Conservation (phyloP, 2,888 invertebrate genomes). For the Erannis defoliaria region DNA sequence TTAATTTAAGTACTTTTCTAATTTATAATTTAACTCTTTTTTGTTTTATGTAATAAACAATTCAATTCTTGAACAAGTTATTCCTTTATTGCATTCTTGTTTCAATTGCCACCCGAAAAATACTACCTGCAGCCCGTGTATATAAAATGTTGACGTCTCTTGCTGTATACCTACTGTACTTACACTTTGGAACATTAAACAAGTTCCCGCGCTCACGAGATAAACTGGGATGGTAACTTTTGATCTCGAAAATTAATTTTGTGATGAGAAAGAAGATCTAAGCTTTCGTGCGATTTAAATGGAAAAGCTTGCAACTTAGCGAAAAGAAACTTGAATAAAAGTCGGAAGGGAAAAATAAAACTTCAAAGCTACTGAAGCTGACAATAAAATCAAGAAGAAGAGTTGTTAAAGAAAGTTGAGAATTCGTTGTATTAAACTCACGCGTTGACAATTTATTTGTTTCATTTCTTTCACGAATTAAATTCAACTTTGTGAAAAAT, state of each 20-base stretch:
- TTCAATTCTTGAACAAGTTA: no score
- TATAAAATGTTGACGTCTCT: constrained; percentile 3
- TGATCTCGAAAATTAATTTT: constrained; percentile 38
- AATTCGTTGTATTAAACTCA: no score
- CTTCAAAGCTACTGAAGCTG: neutral
- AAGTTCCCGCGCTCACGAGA: constrained; percentile 32
- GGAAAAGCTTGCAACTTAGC: constrained; percentile 6
- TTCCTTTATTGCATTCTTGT: neutral
- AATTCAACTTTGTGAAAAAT: no score
- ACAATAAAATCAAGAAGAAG: neutral
- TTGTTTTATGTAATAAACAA: no score
- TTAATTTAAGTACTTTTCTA: no score
- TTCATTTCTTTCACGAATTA: no score
- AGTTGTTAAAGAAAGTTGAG: no score
- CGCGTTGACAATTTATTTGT: no score
- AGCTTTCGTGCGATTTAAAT: constrained; percentile 27
- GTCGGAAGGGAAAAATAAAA: constrained; percentile 1
- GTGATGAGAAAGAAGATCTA: constrained; percentile 30
- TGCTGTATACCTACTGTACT: constrained; percentile 29
- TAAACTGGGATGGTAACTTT: constrained; percentile 33
- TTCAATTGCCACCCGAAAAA: neutral
- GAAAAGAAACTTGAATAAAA: constrained; percentile 6
- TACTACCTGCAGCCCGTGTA: neutral
- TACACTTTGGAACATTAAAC: constrained; percentile 33
- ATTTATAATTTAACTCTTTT: no score